phyloP scores from a whole-genome alignment of 2,888 invertebrate genomes.

The Hirtodrosophila trivittata region DNA sequence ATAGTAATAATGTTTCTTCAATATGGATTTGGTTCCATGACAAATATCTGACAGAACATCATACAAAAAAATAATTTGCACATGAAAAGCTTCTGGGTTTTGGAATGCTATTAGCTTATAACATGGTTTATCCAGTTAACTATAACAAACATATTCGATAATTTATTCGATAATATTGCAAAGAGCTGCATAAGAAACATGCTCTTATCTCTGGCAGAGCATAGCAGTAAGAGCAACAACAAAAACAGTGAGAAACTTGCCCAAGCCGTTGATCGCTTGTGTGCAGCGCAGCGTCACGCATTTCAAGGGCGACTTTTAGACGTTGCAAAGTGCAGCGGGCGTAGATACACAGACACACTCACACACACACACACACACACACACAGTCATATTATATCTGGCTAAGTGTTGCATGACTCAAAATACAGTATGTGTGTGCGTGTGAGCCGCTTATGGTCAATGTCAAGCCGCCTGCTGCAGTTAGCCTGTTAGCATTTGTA shows the following conservation, averaged over 20 bases:
- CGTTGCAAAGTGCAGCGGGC: constrained; percentile 36
- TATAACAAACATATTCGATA: no score
- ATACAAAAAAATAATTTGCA: no score
- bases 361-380: no score
- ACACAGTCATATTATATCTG: constrained; percentile 1
- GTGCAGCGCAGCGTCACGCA: constrained; percentile 49
- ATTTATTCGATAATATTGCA: no score
- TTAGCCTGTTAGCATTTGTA: constrained; percentile 10
- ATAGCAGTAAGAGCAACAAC: background rate
- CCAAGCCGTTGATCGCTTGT: constrained; percentile 27
- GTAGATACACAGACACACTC: no score
- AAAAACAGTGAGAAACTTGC: constrained; percentile 7
- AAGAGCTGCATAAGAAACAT: constrained; percentile 7
- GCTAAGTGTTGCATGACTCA: constrained; percentile 35
- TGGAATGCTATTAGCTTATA: no score
- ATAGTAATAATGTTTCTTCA: no score
- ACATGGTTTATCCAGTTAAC: no score
- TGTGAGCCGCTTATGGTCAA: constrained; percentile 47
- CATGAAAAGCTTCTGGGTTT: no score
- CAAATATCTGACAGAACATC: no score
- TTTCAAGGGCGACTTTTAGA: constrained; percentile 39
- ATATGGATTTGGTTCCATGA: no score
- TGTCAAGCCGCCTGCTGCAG: constrained; percentile 32
- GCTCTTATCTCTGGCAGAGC: constrained; percentile 8
- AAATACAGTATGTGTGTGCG: constrained; percentile 11